Evolutionary conservation across 2,888 invertebrate species (phyloP).

Genomic region (Eupithecia vulgata): DNA sequence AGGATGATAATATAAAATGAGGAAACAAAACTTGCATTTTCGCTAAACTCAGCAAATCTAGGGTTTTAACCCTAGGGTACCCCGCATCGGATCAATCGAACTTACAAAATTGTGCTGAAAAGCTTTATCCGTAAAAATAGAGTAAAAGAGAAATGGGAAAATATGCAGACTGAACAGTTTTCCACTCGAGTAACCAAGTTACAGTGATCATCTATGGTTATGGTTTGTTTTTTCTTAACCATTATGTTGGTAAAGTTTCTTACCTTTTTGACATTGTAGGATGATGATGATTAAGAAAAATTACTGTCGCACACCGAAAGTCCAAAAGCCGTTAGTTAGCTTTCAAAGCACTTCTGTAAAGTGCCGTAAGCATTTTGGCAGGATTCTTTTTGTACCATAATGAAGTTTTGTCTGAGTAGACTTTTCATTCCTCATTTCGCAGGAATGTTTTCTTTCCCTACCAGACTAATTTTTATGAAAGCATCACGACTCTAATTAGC

Average conservation of each 20-base stretch:
- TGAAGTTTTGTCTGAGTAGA: background rate
- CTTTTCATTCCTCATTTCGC: background rate
- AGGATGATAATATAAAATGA: background rate
- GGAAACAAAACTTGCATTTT: background rate
- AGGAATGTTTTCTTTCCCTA: background rate
- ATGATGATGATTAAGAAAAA: background rate
- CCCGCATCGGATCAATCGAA: constrained; percentile 6
- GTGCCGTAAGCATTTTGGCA: background rate
- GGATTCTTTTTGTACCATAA: background rate
- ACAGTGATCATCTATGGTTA: constrained; percentile 38
- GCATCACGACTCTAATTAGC: constrained; percentile 25
- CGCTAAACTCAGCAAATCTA: background rate
- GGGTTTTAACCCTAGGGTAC: background rate
- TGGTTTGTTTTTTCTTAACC: constrained; percentile 39
- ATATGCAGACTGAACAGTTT: constrained; percentile 30
- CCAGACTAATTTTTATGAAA: constrained; percentile 17
- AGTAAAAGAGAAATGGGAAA: constrained; percentile 19
- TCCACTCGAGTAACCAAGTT: constrained; percentile 39
- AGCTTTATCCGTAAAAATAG: constrained; percentile 18
- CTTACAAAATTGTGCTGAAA: constrained; percentile 17
- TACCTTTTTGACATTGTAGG: background rate
- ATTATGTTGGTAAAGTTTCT: constrained; percentile 24
- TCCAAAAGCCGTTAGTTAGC: background rate
- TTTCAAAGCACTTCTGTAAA: background rate
- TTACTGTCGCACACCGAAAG: background rate